These are phyloP conservation scores for Papilio polyxenes DNA, from an alignment of 1,140 invertebrate genomes.

Conservation along the genomic window DNA sequence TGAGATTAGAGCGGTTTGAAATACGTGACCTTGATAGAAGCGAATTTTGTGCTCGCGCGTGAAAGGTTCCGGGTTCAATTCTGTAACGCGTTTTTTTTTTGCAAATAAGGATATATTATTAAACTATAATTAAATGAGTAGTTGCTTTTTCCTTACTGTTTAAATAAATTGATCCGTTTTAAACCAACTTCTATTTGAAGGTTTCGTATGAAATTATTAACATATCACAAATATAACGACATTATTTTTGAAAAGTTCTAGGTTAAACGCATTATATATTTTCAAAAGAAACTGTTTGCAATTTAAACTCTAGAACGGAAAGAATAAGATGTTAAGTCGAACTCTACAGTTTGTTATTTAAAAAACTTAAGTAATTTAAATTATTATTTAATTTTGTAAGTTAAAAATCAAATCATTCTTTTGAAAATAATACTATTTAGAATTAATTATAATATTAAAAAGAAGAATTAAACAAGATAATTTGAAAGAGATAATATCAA, in stretches of 20 bases:
- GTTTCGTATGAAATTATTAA: not conserved
- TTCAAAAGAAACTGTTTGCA: not conserved
- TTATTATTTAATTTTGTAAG: too few species aligned
- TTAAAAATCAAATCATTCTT: too few species aligned
- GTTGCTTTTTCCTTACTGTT: not conserved
- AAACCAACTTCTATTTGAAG: not conserved
- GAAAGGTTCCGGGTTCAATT: constrained; percentile 29
- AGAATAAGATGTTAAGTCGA: not conserved
- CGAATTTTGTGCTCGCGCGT: constrained; percentile 20
- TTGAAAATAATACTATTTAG: too few species aligned
- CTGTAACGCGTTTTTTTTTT: not conserved
- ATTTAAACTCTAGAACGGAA: not conserved
- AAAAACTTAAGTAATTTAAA: not conserved
- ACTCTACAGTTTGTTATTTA: not conserved
- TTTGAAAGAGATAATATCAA: not conserved
- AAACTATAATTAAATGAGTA: not conserved
- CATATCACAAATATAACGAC: not conserved
- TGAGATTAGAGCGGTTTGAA: not conserved
- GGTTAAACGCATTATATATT: not conserved
- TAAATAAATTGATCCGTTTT: not conserved
- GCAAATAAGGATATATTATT: not conserved
- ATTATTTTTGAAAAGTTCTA: constrained; percentile 6
- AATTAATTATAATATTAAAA: not conserved
- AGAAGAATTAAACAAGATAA: not conserved
- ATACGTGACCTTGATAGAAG: not conserved